These are phyloP conservation scores for Sipha flava DNA, from an alignment of 1,140 invertebrate species.

Conservation along the genomic window DNA sequence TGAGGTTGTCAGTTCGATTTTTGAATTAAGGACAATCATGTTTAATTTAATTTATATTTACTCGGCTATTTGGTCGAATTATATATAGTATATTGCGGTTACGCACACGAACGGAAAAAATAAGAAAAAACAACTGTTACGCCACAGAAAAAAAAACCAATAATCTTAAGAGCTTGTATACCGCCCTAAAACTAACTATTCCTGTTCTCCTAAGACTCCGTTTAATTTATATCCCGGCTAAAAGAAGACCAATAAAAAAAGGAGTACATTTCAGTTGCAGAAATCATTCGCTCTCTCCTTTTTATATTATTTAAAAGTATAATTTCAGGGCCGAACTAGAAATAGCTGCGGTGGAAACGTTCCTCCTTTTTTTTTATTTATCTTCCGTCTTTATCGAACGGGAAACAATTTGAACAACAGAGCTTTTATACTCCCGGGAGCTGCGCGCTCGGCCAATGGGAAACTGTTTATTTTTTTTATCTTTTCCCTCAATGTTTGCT, in stretches of 20 bases:
- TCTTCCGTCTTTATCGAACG: conserved; percentile 26
- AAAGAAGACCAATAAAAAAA: conserved; percentile 15
- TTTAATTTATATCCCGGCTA: conserved; percentile 24
- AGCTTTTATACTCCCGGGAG: conserved; percentile 20
- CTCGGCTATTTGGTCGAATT: background rate
- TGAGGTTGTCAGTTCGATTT: too few relatives aligned
- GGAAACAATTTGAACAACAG: conserved; percentile 30
- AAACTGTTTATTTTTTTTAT: background rate
- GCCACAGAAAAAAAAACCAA: background rate
- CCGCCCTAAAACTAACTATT: background rate
- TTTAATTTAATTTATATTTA: too few relatives aligned
- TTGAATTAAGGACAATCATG: too few relatives aligned
- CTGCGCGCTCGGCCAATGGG: background rate
- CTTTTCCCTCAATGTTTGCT: conserved; percentile 2
- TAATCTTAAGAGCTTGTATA: conserved; percentile 26
- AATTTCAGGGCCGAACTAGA: conserved; percentile 28
- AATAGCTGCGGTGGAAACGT: conserved; percentile 13
- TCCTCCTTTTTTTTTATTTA: conserved; percentile 26
- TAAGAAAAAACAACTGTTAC: conserved; percentile 15
- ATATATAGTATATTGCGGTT: background rate
- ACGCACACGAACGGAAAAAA: background rate
- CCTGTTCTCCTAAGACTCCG: background rate
- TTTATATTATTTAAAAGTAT: conserved; percentile 30
- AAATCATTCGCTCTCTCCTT: background rate
- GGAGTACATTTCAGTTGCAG: conserved; percentile 11